phyloP scores from a whole-genome alignment of 2,113 vertebrate genomes.

The Poecile atricapillus region DNA sequence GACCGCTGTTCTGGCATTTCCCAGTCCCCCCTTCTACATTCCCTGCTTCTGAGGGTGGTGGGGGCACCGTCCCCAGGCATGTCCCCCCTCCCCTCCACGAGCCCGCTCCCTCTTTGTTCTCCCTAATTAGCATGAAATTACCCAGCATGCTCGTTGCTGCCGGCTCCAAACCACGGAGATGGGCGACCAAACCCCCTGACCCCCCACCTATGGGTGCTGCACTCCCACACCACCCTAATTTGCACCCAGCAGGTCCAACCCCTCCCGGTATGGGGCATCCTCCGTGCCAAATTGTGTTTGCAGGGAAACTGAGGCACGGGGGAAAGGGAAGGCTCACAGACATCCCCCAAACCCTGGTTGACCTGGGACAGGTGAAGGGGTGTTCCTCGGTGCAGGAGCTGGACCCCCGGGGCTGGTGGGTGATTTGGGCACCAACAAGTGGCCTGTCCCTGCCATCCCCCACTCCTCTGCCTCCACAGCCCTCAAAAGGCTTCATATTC shows the following conservation, averaged over 20 bases:
- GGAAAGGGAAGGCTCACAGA: neutral
- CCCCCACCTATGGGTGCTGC: neutral
- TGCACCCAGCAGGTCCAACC: neutral
- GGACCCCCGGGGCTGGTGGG: neutral
- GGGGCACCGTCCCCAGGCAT: neutral
- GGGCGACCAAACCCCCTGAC: neutral
- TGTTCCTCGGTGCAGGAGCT: neutral
- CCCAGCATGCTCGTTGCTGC: neutral
- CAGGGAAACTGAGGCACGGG: neutral
- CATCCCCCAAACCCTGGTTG: neutral
- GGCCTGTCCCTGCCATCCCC: neutral
- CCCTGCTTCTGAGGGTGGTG: neutral
- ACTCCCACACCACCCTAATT: neutral
- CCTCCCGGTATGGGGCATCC: neutral
- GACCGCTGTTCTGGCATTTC: neutral
- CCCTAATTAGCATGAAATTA: constrained; percentile 51
- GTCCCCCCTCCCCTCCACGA: neutral
- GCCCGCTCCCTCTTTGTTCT: constrained; percentile 37
- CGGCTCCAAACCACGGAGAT: neutral
- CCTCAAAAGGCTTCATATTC: neutral
- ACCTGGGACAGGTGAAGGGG: neutral
- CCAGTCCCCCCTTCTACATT: neutral
- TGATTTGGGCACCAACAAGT: neutral
- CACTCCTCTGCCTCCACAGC: neutral
- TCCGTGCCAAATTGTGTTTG: neutral